phyloP scores from a whole-genome alignment of 2,797 vertebrate genomes.

The Lithobates pipiens region DNA sequence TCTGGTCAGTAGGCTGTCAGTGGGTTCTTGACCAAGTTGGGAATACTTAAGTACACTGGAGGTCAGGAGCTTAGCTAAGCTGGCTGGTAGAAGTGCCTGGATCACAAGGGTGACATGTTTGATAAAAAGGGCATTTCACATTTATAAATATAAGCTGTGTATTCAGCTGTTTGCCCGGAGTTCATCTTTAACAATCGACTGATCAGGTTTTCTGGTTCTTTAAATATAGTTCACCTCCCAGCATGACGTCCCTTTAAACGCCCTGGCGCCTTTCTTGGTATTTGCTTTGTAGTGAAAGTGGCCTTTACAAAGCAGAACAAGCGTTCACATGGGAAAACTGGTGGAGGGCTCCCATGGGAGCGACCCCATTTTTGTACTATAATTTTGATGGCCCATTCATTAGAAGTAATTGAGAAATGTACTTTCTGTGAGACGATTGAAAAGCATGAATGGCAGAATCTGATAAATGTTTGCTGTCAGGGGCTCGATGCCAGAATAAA shows the following conservation, averaged over 20 bases:
- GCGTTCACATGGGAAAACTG: conserved; percentile 47
- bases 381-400: conserved; percentile 28
- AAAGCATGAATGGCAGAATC: conserved; percentile 69
- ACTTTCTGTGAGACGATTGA: conserved; percentile 64
- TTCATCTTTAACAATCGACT: too few relatives aligned
- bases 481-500: conserved; percentile 69
- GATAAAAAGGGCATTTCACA: too few relatives aligned
- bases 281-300: conserved; percentile 8
- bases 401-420: conserved; percentile 52
- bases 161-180: too few relatives aligned
- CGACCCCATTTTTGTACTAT: neutral
- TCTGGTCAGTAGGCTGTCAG: too few relatives aligned
- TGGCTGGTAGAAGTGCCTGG: too few relatives aligned
- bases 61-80: too few relatives aligned
- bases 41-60: too few relatives aligned
- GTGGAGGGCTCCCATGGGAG: conserved; percentile 18
- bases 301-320: conserved; percentile 13
- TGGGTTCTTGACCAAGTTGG: too few relatives aligned
- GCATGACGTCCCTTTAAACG: neutral
- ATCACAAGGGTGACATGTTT: too few relatives aligned
- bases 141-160: too few relatives aligned
- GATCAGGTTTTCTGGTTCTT: too few relatives aligned
- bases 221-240: neutral
- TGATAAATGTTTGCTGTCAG: conserved; percentile 74
- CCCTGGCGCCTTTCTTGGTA: neutral